Conservation (phyloP, 2,888 invertebrate genomes). For the Vannuccia rotundouncinata region DNA sequence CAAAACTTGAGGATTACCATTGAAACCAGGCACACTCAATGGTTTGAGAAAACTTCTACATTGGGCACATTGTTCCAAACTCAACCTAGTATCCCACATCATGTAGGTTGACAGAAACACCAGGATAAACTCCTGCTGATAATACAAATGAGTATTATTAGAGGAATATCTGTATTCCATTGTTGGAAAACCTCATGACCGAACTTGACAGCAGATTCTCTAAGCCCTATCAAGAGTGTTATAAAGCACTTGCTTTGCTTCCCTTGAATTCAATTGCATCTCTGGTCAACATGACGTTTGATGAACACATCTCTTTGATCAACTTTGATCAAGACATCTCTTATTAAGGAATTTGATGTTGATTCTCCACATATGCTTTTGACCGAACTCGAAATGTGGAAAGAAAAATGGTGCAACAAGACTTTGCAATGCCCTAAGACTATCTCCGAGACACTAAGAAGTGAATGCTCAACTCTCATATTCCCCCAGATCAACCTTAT, state of each 20-base stretch:
- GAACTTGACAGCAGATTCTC: conserved; percentile 13
- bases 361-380: conserved; percentile 8
- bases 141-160: conserved; percentile 17
- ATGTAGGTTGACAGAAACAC: conserved; percentile 13
- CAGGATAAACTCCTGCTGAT: conserved; percentile 21
- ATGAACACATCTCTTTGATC: too few species aligned
- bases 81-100: conserved; percentile 15
- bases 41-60: conserved; percentile 21
- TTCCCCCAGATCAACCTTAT: conserved; percentile 26
- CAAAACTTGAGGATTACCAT: conserved; percentile 20
- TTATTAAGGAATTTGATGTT: conserved; percentile 26
- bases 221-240: conserved; percentile 11
- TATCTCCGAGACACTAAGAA: conserved; percentile 23
- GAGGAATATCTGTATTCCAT: conserved; percentile 13
- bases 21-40: conserved; percentile 26
- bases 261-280: conserved; percentile 21
- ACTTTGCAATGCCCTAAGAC: conserved; percentile 26
- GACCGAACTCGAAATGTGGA: conserved; percentile 23
- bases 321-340: neutral
- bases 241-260: conserved; percentile 26
- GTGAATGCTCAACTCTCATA: conserved; percentile 23
- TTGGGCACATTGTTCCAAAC: conserved; percentile 19
- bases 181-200: conserved; percentile 20
- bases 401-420: conserved; percentile 24
- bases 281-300: conserved; percentile 26